phyloP scores from a whole-genome alignment of 2,113 vertebrate species.

The Stegostoma tigrinum region DNA sequence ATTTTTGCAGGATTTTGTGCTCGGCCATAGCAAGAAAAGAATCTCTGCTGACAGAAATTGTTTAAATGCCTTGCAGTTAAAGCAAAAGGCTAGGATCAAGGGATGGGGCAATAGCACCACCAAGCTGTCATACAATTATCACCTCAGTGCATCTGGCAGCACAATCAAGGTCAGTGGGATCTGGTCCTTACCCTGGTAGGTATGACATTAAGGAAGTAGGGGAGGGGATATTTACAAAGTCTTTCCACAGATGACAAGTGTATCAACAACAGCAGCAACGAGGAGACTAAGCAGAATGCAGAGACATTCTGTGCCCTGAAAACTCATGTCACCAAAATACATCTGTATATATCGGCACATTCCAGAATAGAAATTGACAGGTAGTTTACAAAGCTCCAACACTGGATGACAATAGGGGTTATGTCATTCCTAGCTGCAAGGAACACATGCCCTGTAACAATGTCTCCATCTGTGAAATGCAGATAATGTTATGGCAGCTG shows the following conservation, averaged over 20 bases:
- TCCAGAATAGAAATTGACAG: slow-evolving; percentile 43
- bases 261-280: neutral
- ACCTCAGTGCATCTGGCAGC: neutral
- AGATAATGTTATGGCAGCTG: slow-evolving; percentile 44
- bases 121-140: neutral
- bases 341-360: neutral
- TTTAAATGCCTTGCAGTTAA: neutral
- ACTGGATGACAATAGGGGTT: slow-evolving; percentile 46
- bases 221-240: neutral
- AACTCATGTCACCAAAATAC: neutral
- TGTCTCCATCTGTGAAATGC: slow-evolving; percentile 40
- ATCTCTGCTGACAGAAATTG: neutral
- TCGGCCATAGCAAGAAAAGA: neutral
- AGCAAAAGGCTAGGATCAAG: neutral
- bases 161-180: neutral
- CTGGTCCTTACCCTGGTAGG: neutral
- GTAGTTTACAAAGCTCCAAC: slow-evolving; percentile 47
- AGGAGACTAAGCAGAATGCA: neutral
- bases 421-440: slow-evolving; percentile 10
- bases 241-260: neutral
- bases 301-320: neutral
- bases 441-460: slow-evolving; percentile 48
- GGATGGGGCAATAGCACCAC: neutral
- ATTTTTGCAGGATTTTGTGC: neutral
- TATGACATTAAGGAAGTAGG: neutral